Evolutionary conservation across 2,797 vertebrate genomes (phyloP).

Genomic region (Todus mexicanus): DNA sequence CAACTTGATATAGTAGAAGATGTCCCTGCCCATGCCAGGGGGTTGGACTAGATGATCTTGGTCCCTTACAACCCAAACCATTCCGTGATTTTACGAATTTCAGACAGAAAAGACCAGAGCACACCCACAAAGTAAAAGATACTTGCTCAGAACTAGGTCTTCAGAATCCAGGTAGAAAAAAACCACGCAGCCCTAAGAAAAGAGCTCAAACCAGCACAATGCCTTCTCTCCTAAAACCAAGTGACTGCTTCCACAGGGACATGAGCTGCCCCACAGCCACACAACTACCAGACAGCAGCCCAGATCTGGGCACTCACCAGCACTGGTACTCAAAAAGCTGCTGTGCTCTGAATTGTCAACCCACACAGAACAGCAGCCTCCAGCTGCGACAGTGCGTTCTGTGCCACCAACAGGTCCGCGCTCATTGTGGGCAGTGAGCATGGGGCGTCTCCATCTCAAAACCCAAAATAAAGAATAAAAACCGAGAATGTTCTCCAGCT

Average conservation of each 20-base stretch:
- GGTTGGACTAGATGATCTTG: neutral
- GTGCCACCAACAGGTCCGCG: neutral
- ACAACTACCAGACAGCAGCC: neutral
- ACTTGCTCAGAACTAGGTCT: neutral
- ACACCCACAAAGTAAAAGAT: neutral
- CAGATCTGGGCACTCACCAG: neutral
- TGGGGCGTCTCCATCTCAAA: accelerated
- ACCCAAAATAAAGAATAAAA: neutral
- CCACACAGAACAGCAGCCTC: neutral
- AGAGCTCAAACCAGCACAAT: neutral
- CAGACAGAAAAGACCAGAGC: neutral
- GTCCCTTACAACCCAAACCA: neutral
- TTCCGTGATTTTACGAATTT: neutral
- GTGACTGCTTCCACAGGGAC: neutral
- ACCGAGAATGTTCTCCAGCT: neutral
- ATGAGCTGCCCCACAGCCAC: accelerated
- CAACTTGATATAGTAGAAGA: neutral
- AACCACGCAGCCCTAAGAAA: neutral
- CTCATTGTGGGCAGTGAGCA: accelerated
- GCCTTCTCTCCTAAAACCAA: neutral
- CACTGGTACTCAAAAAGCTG: neutral
- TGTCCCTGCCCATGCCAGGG: neutral
- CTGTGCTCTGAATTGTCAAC: neutral
- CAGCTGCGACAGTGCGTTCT: neutral
- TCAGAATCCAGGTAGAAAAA: neutral